Evolutionary conservation across 2,888 invertebrate species (phyloP).

Genomic region (Hypomecis punctinalis): DNA sequence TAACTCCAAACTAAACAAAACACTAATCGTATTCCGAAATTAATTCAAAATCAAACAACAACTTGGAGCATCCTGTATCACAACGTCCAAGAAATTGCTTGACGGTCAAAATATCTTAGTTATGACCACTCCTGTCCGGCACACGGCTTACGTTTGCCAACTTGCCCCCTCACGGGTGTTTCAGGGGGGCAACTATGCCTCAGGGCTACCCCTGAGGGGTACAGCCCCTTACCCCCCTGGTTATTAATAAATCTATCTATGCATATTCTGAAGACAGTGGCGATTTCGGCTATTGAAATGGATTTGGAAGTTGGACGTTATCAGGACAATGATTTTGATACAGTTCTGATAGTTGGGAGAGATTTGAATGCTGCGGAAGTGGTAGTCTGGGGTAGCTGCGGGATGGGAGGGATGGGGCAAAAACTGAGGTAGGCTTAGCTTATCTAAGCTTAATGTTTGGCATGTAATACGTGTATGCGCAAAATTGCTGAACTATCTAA

Average conservation of each 20-base stretch:
- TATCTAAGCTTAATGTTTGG: too few relatives aligned
- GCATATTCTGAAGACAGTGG: slow-evolving; percentile 76
- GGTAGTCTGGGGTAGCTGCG: slow-evolving; percentile 10
- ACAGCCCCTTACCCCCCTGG: slow-evolving; percentile 56
- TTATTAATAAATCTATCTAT: slow-evolving; percentile 85
- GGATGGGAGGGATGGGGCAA: background rate
- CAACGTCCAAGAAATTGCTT: slow-evolving; percentile 80
- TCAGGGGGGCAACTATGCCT: slow-evolving; percentile 37
- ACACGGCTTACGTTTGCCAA: slow-evolving; percentile 82
- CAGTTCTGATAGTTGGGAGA: slow-evolving; percentile 27
- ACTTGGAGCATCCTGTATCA: slow-evolving; percentile 70
- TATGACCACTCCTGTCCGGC: slow-evolving; percentile 83
- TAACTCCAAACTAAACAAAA: slow-evolving; percentile 44
- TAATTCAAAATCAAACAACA: slow-evolving; percentile 66
- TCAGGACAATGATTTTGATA: slow-evolving; percentile 51
- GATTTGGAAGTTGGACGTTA: slow-evolving; percentile 52
- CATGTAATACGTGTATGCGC: too few relatives aligned
- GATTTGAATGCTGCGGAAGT: slow-evolving; percentile 27
- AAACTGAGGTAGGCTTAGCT: background rate
- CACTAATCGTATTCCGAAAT: slow-evolving; percentile 62
- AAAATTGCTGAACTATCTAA: too few relatives aligned
- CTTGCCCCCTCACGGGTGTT: slow-evolving; percentile 55
- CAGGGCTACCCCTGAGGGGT: slow-evolving; percentile 60
- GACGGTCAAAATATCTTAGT: slow-evolving; percentile 85
- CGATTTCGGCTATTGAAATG: slow-evolving; percentile 59